Percentiles rank a stretch among this genome's conserved stretches.
Evolutionary conservation across 2,113 vertebrate genomes (phyloP).

Genomic region (Mormoops blainvillei): DNA sequence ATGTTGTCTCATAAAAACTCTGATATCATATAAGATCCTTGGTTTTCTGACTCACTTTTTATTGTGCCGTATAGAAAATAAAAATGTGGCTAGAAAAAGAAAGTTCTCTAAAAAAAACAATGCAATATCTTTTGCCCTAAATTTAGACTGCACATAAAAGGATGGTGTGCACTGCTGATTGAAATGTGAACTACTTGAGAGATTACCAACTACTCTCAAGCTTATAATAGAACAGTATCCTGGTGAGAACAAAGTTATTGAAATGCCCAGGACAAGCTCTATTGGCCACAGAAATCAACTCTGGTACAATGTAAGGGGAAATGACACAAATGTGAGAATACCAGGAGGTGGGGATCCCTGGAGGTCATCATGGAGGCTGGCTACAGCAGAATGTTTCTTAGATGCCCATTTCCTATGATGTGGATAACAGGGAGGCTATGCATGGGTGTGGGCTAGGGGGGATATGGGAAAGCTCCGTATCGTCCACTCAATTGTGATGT

Average conservation of each 20-base stretch:
- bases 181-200: not conserved
- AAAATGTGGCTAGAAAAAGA: not conserved
- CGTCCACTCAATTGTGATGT: not conserved
- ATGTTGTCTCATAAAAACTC: not conserved
- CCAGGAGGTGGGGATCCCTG: not conserved
- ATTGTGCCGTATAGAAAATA: not conserved
- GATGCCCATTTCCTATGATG: not conserved
- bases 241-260: not conserved
- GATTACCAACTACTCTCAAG: not conserved
- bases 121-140: not conserved
- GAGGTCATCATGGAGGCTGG: not conserved
- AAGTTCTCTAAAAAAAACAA: conserved; percentile 1
- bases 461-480: not conserved
- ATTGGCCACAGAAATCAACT: not conserved
- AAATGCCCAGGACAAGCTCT: not conserved
- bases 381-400: not conserved
- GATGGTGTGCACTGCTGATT: not conserved
- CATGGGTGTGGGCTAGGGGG: not conserved
- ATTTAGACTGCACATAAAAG: not conserved
- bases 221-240: not conserved
- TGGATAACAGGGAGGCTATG: not conserved
- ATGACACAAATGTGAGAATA: not conserved
- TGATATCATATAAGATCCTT: not conserved
- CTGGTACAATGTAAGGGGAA: not conserved
- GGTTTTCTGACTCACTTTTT: not conserved